Evolutionary conservation across 2,888 invertebrate genomes (phyloP), one percentile per base, ranked within the genome.

Genomic region (Acronicta leporina): DNA sequence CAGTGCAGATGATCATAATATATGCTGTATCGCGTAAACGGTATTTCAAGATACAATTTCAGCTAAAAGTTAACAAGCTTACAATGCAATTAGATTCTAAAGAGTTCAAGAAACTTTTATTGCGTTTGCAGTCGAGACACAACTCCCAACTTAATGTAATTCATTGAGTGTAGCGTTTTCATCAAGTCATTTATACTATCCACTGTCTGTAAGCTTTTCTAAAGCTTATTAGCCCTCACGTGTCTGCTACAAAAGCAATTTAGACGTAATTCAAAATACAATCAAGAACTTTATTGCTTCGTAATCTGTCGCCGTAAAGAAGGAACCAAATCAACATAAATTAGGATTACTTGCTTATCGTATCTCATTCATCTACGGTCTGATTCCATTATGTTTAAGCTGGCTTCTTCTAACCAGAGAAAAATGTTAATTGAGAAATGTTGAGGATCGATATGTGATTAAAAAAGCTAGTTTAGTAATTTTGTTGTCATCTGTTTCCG

Each of bases 261-360:
- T 63, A 67, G 54, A 68, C 48, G 58, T 73, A 63, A 35, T 67
- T 68, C 46, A 38, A 52, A 56, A 63, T 14, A 62, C 73, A 78
- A 78, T 79, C 68, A 73, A 47, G 64, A 20, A 33, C 63, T 81
- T 75, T 71, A 76, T 75, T 71, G 56, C 62, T 53, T 27, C 44
- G 69, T 75, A 71, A 75, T 76, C 63, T 65, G 49, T 60, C 42
- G 52, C 62, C 47, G 33, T 72, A 73, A 69, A 76, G 68, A 63
- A 60, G 25, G 51, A 50, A 52, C 49, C 51, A 63, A 70, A 65
- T 63, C 56, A 44, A 70, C 68, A 65, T 82, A 81, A 82, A 80
- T 81, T 74, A 79, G 63, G 61, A 72, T 75, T 72, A 63, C 65
- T 66, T 59, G 53, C 48, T 57, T 67, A 66, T 63, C 69, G 58